Conservation (phyloP, 1,140 invertebrate species). For the Hydropsyche tenuis region DNA sequence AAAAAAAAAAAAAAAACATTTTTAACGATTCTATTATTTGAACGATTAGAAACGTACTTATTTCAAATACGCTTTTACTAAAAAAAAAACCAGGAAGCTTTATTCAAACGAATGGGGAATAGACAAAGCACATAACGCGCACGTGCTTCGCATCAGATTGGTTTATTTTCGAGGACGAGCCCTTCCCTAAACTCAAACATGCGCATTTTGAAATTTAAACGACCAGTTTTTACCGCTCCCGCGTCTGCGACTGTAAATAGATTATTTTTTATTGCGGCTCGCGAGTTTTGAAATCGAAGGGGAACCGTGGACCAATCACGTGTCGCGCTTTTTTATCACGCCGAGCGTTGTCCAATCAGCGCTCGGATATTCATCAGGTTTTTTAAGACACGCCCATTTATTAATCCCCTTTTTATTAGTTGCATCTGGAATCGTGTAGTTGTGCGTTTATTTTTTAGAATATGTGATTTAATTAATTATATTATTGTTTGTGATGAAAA, state of each 20-base stretch:
- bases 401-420: too few species aligned
- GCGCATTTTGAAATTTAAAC: not conserved
- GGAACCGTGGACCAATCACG: conserved; percentile 24
- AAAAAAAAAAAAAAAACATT: not conserved
- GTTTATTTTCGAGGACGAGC: conserved; percentile 29
- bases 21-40: too few species aligned
- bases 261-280: conserved; percentile 46
- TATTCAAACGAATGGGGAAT: too few species aligned
- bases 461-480: too few species aligned
- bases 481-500: too few species aligned
- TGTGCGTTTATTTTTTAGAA: too few species aligned
- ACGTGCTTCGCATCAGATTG: conserved; percentile 4
- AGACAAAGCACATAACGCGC: not conserved
- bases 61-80: too few species aligned
- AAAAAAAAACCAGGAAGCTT: too few species aligned
- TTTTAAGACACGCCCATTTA: too few species aligned
- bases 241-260: conserved; percentile 33
- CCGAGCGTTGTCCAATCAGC: conserved; percentile 11
- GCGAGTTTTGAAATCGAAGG: conserved; percentile 19
- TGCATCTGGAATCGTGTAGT: too few species aligned
- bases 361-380: not conserved
- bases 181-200: not conserved
- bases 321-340: conserved; percentile 19
- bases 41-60: too few species aligned
- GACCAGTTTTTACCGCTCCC: not conserved